Percentiles rank a stretch among this genome's conserved stretches.
Conservation (phyloP, 2,113 vertebrate species). For the Heloderma charlesbogerti region DNA sequence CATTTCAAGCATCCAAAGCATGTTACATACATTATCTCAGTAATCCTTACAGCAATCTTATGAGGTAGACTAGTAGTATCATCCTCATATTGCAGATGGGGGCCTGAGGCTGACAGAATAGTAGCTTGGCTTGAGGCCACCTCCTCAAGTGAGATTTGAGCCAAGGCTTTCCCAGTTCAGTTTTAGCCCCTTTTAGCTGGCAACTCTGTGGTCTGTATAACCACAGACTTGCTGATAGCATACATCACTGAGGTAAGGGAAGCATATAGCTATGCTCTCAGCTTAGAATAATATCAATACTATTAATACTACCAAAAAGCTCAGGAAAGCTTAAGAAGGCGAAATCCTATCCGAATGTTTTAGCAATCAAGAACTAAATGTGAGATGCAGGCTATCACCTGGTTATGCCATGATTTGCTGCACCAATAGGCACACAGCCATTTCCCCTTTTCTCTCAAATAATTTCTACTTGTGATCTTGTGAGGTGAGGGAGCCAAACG, state of each 20-base stretch:
- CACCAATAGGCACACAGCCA: conserved; percentile 15
- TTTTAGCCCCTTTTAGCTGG: background rate
- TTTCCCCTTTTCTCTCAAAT: conserved; percentile 9
- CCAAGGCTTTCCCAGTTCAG: background rate
- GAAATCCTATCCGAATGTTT: conserved; percentile 8
- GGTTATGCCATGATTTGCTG: conserved; percentile 29
- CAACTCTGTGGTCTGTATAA: too few relatives aligned
- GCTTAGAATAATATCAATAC: conserved; percentile 30
- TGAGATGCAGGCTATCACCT: conserved; percentile 26
- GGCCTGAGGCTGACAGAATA: background rate
- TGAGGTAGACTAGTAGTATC: background rate
- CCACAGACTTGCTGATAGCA: background rate
- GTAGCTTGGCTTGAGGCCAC: background rate
- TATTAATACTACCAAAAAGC: conserved; percentile 16
- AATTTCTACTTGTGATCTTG: conserved; percentile 52
- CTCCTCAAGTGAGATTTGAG: background rate
- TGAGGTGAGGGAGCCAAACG: conserved; percentile 49
- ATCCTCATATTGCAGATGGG: background rate
- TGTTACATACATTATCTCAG: background rate
- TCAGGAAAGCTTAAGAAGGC: conserved; percentile 32
- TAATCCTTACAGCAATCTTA: background rate
- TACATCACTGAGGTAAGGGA: background rate
- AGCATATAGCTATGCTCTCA: background rate
- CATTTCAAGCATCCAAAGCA: background rate
- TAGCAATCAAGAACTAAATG: background rate